Evolutionary conservation across 2,113 vertebrate genomes (phyloP), one percentile per base, ranked within the genome.

Genomic region (Menidia beryllina): DNA sequence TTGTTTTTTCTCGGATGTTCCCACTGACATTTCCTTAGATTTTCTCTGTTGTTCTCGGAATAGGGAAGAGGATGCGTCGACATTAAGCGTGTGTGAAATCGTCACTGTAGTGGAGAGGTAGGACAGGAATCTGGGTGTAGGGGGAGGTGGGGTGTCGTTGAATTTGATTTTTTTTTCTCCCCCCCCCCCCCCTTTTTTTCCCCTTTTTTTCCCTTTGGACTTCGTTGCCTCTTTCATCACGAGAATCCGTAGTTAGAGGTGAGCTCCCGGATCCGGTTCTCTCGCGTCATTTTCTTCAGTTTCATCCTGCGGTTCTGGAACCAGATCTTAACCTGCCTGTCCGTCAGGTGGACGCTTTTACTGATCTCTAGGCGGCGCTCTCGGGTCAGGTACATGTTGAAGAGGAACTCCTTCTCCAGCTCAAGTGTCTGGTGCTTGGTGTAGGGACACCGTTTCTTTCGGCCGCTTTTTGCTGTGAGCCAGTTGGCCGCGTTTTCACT

Each of bases 241-340:
- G 97, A 97, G 92, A 98, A 99, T 91, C 96, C 96, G 90, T 97
- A 99, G 91, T 96, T 98, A 87, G 96, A 95, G 89, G 98, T 98
- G 87, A 98, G 95, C 92, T 99, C 97, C 70, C 98, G 96, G 88
- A 99, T 97, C 80, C 98, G 91, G 89, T 97, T 97, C 77, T 99
- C 98, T 83, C 98, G 92, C 87, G 97, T 99, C 98, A 99, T 99
- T 95, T 99, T 99, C 97, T 99, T 99, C 91, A 99, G 94, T 95
- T 99, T 99, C 98, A 99, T 99, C 82, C 97, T 94, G 89, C 97
- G 97, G 91, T 99, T 99, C 93, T 99, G 98, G 94, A 99, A 99
- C 98, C 98, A 99, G 93, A 99, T 99, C 91, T 99, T 99, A 55
- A 99, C 98, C 94, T 99, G 98, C 95, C 98, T 96, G 96, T 99